A percentile compares a stretch with the other conserved stretches of the same genome.
These are phyloP conservation scores for Helicoverpa armigera DNA, from an alignment of 1,140 invertebrate genomes.

Conservation along the genomic window DNA sequence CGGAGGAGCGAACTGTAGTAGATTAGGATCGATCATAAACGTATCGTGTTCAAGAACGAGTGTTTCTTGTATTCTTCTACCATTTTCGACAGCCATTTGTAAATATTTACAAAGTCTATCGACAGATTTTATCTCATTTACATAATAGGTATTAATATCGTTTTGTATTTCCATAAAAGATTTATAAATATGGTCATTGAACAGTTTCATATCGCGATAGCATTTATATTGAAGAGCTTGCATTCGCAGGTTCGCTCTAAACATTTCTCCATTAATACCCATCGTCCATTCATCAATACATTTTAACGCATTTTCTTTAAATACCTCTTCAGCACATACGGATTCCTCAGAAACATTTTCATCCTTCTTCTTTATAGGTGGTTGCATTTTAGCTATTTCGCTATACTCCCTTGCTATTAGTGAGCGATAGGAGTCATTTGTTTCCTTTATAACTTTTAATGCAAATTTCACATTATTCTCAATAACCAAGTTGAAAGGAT, in stretches of 20 bases:
- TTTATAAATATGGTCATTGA: conserved; percentile 77
- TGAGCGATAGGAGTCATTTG: conserved; percentile 73
- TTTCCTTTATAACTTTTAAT: conserved; percentile 76
- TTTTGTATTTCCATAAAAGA: conserved; percentile 82
- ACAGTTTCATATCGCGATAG: conserved; percentile 80
- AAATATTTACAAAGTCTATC: conserved; percentile 86
- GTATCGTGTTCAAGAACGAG: conserved; percentile 83
- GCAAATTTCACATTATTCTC: conserved; percentile 82
- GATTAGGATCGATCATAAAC: conserved; percentile 81
- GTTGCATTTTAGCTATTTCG: conserved; percentile 74
- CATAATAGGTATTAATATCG: conserved; percentile 85
- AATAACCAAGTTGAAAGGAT: conserved; percentile 76
- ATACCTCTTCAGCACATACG: conserved; percentile 70
- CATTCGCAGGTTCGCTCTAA: conserved; percentile 81
- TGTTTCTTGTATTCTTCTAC: conserved; percentile 78
- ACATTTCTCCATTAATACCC: conserved; percentile 86
- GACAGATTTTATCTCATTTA: conserved; percentile 86
- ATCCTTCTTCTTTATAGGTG: conserved; percentile 71
- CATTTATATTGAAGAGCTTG: conserved; percentile 76
- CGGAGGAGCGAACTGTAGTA: conserved; percentile 72
- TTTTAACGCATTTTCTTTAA: conserved; percentile 75
- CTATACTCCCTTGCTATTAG: conserved; percentile 74
- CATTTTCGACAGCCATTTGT: conserved; percentile 87
- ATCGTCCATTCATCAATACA: conserved; percentile 86
- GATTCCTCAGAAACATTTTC: conserved; percentile 67